These are phyloP conservation scores for Limulus polyphemus DNA, from an alignment of 2,888 invertebrate species.

Conservation along the genomic window DNA sequence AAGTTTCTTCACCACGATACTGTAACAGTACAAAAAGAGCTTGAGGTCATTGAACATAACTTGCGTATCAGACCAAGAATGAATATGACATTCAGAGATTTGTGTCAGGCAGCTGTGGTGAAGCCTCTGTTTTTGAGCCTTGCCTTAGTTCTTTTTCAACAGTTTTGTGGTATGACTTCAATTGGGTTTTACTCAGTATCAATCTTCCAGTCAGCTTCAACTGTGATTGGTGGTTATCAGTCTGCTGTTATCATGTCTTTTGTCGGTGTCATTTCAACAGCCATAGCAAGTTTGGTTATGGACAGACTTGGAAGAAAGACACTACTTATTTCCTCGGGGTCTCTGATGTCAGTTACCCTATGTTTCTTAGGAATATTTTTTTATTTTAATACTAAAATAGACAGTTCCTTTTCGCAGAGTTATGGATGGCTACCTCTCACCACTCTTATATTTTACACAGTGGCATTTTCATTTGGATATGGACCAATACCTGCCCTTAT, in stretches of 20 bases:
- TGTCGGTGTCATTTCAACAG: slow-evolving; percentile 35
- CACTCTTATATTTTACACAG: slow-evolving; percentile 68
- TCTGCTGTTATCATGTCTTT: slow-evolving; percentile 34
- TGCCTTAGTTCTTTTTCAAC: too few species aligned
- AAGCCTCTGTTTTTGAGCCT: too few species aligned
- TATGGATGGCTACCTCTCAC: slow-evolving; percentile 60
- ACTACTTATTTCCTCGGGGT: slow-evolving; percentile 33
- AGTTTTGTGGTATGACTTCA: too few species aligned
- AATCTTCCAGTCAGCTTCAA: too few species aligned
- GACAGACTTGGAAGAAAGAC: slow-evolving; percentile 35
- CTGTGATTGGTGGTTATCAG: slow-evolving; percentile 38
- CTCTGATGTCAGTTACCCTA: slow-evolving; percentile 19
- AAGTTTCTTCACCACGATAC: slow-evolving; percentile 11
- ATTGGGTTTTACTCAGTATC: too few species aligned
- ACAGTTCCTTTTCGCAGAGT: background rate
- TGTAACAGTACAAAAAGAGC: slow-evolving; percentile 13
- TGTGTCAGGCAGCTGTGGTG: background rate
- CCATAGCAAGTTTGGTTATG: slow-evolving; percentile 33
- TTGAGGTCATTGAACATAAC: slow-evolving; percentile 12
- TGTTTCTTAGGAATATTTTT: background rate
- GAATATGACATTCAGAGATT: slow-evolving; percentile 7
- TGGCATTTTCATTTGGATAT: slow-evolving; percentile 74
- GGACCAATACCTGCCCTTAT: slow-evolving; percentile 80
- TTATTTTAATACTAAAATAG: background rate
- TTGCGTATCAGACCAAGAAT: slow-evolving; percentile 10